Evolutionary conservation across 2,888 invertebrate genomes (phyloP).

Genomic region (Julus scanicus): DNA sequence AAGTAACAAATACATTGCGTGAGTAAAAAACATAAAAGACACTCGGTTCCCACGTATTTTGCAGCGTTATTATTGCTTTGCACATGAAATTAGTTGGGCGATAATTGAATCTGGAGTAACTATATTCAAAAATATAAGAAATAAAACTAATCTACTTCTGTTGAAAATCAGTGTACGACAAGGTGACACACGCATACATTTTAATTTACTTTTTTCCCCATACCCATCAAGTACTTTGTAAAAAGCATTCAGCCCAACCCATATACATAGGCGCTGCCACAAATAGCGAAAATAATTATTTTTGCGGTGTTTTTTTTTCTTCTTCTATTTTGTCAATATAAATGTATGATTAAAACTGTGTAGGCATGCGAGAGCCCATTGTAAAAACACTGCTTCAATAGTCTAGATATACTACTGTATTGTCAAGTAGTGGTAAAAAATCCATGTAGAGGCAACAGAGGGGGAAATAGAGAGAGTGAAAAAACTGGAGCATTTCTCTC

Average conservation of each 20-base stretch:
- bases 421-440: not conserved
- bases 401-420: not conserved
- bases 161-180: constrained; percentile 19
- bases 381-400: constrained; percentile 9
- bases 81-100: not conserved
- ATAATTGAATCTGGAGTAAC: constrained; percentile 37
- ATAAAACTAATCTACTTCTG: not conserved
- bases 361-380: constrained; percentile 21
- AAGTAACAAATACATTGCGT: constrained; percentile 10
- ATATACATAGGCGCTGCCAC: not conserved
- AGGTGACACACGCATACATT: constrained; percentile 24
- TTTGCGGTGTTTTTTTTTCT: not conserved
- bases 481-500: constrained; percentile 41
- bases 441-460: not conserved
- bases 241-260: not conserved
- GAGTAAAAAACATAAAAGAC: constrained; percentile 44
- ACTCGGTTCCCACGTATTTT: not conserved
- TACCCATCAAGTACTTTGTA: not conserved
- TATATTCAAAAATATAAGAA: not conserved
- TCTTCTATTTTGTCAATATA: not conserved
- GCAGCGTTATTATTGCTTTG: not conserved
- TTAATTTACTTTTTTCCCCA: not conserved
- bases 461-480: not conserved
- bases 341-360: constrained; percentile 23
- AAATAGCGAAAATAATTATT: constrained; percentile 41